Evolutionary conservation across 2,113 vertebrate species (phyloP), one percentile per base, ranked within the genome.

Genomic region (Blennius ocellaris): DNA sequence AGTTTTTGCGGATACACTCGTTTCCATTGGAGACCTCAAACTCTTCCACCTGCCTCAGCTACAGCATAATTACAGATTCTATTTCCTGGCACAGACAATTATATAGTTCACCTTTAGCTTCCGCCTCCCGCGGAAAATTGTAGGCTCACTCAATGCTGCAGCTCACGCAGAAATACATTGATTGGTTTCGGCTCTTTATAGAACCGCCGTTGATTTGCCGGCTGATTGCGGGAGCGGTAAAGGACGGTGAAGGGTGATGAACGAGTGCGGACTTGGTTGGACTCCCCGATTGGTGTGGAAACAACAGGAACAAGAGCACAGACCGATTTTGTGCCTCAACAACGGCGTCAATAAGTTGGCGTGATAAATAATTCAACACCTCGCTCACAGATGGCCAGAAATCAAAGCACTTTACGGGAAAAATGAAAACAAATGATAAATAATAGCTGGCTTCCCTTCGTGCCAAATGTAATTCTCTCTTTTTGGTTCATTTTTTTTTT

Each of bases 161-260:
- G 37, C 47, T 15, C 50, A 43, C 16, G 8, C 36, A 37, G 38
- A 30, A 54, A 56, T 21, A 15, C 21, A 47, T 30, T 60, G 58
- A 80, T 55, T 64, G 60, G 15, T 21, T 68, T 17, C 8, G 30
- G 47, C 21, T 58, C 11, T 40, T 54, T 75, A 48, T 14, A 55
- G 55, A 43, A 65, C 39, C 49, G 39, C 0, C 11, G 56, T 39
- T 48, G 52, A 64, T 66, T 72, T 45, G 9, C 41, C 40, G 4
- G 60, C 56, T 88, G 83, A 85, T 90, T 88, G 78, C 75, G 49
- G 65, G 43, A 69, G 56, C 48, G n/a, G 61, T 48, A 36, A 56
- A 44, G 66, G 65, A 40, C 66, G 69, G 67, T 80, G 69, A 69
- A n/a, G 57, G 49, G 37, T 53, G 37, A 38, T 40, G 47, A 30